Evolutionary conservation across 1,140 invertebrate genomes (phyloP), one percentile per base, ranked within the genome.

Genomic region (Cephus cinctus): DNA sequence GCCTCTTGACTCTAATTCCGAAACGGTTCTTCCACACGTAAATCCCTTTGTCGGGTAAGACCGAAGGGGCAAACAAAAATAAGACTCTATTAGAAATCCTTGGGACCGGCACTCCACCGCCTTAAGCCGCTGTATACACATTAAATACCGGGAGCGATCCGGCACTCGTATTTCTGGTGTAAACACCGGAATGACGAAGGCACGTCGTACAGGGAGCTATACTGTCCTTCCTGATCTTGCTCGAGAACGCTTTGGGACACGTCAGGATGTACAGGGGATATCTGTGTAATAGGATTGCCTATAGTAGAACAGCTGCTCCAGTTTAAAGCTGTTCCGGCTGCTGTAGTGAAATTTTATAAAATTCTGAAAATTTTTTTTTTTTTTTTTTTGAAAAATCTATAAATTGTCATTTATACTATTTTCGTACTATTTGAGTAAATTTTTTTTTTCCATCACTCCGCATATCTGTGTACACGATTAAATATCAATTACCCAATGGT

Each of bases 271-370:
- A 52, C 39, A 38, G 41, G 41, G 44, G 49, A 41, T 31, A 25
- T 18, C 22, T 5, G 6, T 19, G 23, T 11, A 27, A 34, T 18
- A 27, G 21, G 41, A 54, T 57, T 56, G 55, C 47, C 45, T 50
- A 53, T 49, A 44, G 32, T 45, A 53, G 40, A 57, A 54, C 65
- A 60, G 60, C 65, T 65, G 65, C 62, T 68, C 56, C 59, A 60
- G 57, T 61, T 63, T 63, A 47, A 42, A 55, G 56, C 42, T 39
- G 53, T 57, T n/a, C n/a, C n/a, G n/a, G n/a, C n/a, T n/a, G n/a
- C n/a, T n/a, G n/a, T n/a, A n/a, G n/a, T n/a, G n/a, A n/a, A n/a
- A n/a, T n/a, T n/a, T n/a, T n/a, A n/a, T n/a, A n/a, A n/a, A n/a
- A n/a, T n/a, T n/a, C n/a, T n/a, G n/a, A n/a, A n/a, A n/a, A n/a